phyloP scores from a whole-genome alignment of 2,888 invertebrate species.

The Panzeria rudis region DNA sequence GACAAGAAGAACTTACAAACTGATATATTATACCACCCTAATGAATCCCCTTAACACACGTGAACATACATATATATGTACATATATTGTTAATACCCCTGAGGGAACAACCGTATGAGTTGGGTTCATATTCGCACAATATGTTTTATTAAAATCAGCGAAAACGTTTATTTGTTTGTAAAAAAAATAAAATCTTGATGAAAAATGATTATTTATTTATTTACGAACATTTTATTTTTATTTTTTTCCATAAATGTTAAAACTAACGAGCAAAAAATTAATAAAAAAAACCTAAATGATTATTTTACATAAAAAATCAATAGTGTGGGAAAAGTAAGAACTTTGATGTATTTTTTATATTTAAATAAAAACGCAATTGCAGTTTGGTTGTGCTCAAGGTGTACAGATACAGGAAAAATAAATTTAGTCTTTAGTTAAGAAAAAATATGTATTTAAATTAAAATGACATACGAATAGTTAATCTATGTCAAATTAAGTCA shows the following conservation, averaged over 20 bases:
- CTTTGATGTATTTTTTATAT: constrained; percentile 18
- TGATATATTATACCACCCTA: background rate
- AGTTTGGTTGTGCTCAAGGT: background rate
- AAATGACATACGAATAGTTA: background rate
- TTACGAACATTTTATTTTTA: constrained; percentile 3
- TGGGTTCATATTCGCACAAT: constrained; percentile 7
- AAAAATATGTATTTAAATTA: background rate
- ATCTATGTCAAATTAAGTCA: background rate
- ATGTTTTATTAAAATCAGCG: constrained; percentile 11
- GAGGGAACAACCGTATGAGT: constrained; percentile 7
- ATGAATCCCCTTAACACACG: background rate
- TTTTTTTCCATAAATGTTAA: constrained; percentile 18
- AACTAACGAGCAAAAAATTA: constrained; percentile 51
- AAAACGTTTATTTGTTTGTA: constrained; percentile 1
- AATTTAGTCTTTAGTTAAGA: background rate
- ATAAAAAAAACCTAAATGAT: background rate
- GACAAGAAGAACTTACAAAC: too few relatives aligned
- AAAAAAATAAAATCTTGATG: constrained; percentile 35
- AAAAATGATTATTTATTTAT: constrained; percentile 56
- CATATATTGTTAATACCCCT: constrained; percentile 4
- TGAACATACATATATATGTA: background rate
- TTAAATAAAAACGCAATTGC: background rate
- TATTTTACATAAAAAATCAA: constrained; percentile 9
- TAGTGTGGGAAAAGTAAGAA: constrained; percentile 52
- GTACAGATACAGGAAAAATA: constrained; percentile 10